phyloP scores from a whole-genome alignment of 2,113 vertebrate species.

The Hippocampus barbouri region DNA sequence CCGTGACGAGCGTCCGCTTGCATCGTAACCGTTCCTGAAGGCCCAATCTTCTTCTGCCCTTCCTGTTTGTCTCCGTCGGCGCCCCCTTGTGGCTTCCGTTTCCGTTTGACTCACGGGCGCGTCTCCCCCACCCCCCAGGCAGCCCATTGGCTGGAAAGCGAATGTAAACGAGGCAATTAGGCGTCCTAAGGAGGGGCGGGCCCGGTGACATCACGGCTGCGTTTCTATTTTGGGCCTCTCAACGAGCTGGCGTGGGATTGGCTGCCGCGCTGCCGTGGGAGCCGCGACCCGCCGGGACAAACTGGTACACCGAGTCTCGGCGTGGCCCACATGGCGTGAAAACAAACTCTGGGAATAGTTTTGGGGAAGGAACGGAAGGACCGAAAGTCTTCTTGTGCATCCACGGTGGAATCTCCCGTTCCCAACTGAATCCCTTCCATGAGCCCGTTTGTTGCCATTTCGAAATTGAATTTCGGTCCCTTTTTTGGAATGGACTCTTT shows the following conservation, averaged over 20 bases:
- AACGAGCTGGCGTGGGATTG: constrained; percentile 63
- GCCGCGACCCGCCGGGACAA: background rate
- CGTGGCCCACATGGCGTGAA: no score
- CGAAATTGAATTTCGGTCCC: no score
- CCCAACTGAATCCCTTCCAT: no score
- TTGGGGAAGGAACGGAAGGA: background rate
- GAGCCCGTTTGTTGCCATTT: no score
- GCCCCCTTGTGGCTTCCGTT: constrained; percentile 12
- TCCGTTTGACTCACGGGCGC: constrained; percentile 10
- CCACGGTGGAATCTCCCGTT: no score
- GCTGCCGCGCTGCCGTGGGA: constrained; percentile 2
- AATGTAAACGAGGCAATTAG: constrained; percentile 79
- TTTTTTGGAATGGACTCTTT: no score
- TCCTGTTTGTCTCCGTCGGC: constrained; percentile 2
- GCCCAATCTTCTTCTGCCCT: background rate
- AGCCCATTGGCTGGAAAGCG: constrained; percentile 74
- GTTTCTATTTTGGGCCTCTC: constrained; percentile 71
- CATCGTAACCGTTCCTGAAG: no score
- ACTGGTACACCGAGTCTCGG: background rate
- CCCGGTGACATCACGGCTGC: constrained; percentile 61
- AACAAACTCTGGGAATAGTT: background rate
- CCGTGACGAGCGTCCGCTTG: background rate
- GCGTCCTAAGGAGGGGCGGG: constrained; percentile 68
- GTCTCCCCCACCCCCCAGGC: no score
- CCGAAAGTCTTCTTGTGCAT: no score